Evolutionary conservation across 2,113 vertebrate species (phyloP), one percentile per base, ranked within the genome.

Genomic region (Festucalex cinctus): DNA sequence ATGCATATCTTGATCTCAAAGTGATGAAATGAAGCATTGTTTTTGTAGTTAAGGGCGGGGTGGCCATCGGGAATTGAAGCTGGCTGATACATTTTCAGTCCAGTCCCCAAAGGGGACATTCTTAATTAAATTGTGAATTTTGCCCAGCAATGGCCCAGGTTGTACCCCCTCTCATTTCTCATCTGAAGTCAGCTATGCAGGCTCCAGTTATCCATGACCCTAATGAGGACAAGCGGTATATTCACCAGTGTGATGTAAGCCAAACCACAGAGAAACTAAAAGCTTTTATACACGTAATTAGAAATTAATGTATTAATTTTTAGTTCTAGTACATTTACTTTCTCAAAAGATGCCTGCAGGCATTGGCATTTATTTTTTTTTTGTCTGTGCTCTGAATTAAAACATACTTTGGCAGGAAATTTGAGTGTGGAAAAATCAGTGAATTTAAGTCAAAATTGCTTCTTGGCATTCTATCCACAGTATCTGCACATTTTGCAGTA

Each of bases 381-480:
- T n/a, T 5, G n/a, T 9, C 26, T 53, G 20, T 39, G 26, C 43
- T 61, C 26, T 70, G 9, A 49, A 59, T 32, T 57, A 62, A 69
- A 56, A 32, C 32, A 53, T 53, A 46, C 16, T 54, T 36, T 4
- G 9, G 39, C 26, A 19, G 12, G 26, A 28, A 57, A 39, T 35
- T 58, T 5, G 19, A 60, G 39, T 43, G 32, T 17, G 56, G 7
- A 61, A 61, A 43, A 62, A 62, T 62, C 17, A 17, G 37, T 24
- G 65, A 54, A 63, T 63, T 44, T 56, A 78, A 76, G 19, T 14
- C 57, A 65, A 78, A 61, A 19, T 57, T 69, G 53, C 19, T 39
- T n/a, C 26, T 56, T 80, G 51, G 66, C 46, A 54, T 71, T 69
- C 36, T 6, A 56, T 63, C 5, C 6, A 46, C 32, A 58, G 41